Conservation (phyloP, 2,113 vertebrate species). For the Nycticebus coucang region DNA sequence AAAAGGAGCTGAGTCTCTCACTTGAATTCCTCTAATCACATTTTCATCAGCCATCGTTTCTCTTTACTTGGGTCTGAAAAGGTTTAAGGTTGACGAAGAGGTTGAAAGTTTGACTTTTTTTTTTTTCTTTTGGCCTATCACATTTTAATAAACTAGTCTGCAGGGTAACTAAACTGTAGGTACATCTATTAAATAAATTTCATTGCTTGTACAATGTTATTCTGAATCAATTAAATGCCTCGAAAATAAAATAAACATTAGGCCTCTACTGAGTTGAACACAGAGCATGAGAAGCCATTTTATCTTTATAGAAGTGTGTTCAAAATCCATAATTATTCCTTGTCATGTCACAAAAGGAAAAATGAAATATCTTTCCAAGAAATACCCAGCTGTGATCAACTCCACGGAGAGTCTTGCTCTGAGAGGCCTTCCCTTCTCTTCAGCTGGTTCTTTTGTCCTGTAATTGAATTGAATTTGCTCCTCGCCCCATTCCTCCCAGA, state of each 20-base stretch:
- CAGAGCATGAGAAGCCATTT: neutral
- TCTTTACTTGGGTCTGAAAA: neutral
- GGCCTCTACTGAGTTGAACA: neutral
- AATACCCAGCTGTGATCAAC: neutral
- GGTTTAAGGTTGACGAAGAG: neutral
- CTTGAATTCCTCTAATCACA: neutral
- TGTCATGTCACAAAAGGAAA: slow-evolving; percentile 47
- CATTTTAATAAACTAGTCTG: neutral
- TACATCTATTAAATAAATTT: neutral
- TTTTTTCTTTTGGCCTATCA: neutral
- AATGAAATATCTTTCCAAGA: slow-evolving; percentile 39
- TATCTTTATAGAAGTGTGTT: slow-evolving; percentile 9
- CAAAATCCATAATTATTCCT: slow-evolving; percentile 53
- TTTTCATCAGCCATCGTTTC: neutral
- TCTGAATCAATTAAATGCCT: neutral
- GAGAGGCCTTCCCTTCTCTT: slow-evolving; percentile 37
- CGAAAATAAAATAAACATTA: neutral
- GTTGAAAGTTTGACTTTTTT: neutral
- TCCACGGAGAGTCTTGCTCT: neutral
- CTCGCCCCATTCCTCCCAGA: slow-evolving; percentile 41
- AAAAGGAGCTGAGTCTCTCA: neutral
- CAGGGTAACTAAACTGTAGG: neutral
- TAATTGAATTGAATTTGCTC: slow-evolving; percentile 75
- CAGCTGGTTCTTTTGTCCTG: slow-evolving; percentile 60
- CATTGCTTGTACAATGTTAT: neutral